phyloP scores from a whole-genome alignment of 1,140 invertebrate genomes.

The Drosophila obscura region DNA sequence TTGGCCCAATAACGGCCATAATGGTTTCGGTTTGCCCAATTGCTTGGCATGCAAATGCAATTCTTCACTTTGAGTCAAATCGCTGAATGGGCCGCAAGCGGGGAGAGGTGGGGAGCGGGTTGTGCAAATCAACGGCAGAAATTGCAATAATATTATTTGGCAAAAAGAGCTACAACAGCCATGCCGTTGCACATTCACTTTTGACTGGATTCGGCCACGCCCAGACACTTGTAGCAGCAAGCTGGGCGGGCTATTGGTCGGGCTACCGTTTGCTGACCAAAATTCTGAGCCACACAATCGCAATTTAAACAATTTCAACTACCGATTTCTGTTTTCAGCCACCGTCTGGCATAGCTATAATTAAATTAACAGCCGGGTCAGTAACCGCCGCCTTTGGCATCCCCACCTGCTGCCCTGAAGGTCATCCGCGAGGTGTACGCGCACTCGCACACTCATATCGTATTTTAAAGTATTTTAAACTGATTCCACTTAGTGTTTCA shows the following conservation, averaged over 20 bases:
- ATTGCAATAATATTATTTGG: conserved; percentile 60
- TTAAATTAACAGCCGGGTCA: conserved; percentile 58
- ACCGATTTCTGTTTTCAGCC: conserved; percentile 41
- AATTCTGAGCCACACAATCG: conserved; percentile 48
- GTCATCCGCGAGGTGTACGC: conserved; percentile 25
- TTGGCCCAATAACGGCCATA: conserved; percentile 34
- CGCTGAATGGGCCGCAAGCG: conserved; percentile 35
- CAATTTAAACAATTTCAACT: conserved; percentile 53
- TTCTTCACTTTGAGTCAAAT: conserved; percentile 54
- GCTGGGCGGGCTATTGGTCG: conserved; percentile 29
- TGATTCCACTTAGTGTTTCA: conserved; percentile 29
- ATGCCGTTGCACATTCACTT: conserved; percentile 72
- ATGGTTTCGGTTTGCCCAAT: conserved; percentile 43
- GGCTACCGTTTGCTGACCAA: conserved; percentile 55
- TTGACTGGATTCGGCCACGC: conserved; percentile 61
- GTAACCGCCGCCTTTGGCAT: conserved; percentile 24
- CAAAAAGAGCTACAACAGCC: conserved; percentile 29
- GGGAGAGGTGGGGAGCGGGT: conserved; percentile 13
- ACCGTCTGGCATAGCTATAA: conserved; percentile 27
- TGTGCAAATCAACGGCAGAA: conserved; percentile 48
- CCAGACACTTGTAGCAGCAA: conserved; percentile 57
- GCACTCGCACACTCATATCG: no score
- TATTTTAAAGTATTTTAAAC: conserved; percentile 18
- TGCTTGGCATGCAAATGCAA: conserved; percentile 60
- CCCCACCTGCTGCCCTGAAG: conserved; percentile 58